Base-by-base conservation (phyloP, 2,888 invertebrate species). In the Parthenolecanium corni region DNA sequence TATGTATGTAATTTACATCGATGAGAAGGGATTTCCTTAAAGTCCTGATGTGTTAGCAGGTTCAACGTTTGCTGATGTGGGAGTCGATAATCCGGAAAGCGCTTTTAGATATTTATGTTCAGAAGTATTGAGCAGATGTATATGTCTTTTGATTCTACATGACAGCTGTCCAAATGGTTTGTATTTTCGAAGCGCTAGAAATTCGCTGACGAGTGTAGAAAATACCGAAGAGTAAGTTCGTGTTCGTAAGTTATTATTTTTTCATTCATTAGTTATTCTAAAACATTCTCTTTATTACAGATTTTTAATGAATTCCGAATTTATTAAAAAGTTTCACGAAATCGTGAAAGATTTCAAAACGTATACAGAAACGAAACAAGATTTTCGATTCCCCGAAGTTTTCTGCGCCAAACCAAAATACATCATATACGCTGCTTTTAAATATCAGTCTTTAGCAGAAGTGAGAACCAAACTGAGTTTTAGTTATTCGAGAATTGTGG, bases 241-340 rank as follows among this genome's bases (percentile, higher is more conserved):
- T 9, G 14, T 42, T 14, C 9, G 31, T 6, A 9, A 9, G 31
- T 4, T 31, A 6, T 31, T 31, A 31, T 31, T 31, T 31, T 9
- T 18, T 31, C 52, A 31, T 38, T 31, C 31, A 31, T 9, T 31
- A 31, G 31, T 31, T 9, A 20, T 3, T 38, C 36, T 2, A 18
- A 14, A 21, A 36, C 9, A 20, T 16, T 18, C 20, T 25, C 9
- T 2, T 36, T 53, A 40, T 53, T 53, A 36, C 9, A 38, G 6
- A 38, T 44, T 44, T 44, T 44, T n/a, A 14, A 5, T 16, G 44
- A 49, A 49, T 21, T 20, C 46, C 18, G 23, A 44, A 18, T 38
- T 25, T 36, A 47, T 51, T 18, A 20, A 47, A n/a, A 58, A 49
- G 49, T 58, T 58, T 16, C 47, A 58, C 49, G 49, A 58, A 31